Evolutionary conservation across 2,888 invertebrate species (phyloP).

Genomic region (Nomada lathburiana): DNA sequence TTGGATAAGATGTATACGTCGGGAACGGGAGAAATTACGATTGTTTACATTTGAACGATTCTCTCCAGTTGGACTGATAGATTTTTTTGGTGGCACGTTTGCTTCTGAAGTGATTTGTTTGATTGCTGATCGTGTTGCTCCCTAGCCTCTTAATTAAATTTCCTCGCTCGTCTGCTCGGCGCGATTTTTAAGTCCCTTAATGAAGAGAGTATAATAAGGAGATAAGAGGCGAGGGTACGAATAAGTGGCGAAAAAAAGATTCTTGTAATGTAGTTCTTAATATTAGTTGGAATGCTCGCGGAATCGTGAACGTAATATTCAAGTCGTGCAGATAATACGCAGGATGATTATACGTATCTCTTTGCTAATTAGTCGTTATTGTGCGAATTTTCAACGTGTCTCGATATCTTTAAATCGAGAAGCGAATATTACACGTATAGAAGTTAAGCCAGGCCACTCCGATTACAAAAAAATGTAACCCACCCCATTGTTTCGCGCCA

Average conservation of each 20-base stretch:
- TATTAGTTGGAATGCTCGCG: neutral
- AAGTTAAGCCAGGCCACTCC: neutral
- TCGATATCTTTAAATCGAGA: neutral
- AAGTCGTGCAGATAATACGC: conserved; percentile 8
- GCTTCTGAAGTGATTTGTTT: no score
- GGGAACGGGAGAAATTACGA: no score
- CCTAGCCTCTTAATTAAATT: conserved; percentile 5
- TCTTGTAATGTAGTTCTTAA: conserved; percentile 8
- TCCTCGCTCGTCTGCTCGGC: neutral
- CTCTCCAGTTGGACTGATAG: no score
- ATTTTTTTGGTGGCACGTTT: no score
- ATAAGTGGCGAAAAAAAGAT: neutral
- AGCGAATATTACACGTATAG: neutral
- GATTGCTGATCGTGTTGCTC: neutral
- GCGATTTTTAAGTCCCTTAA: conserved; percentile 1
- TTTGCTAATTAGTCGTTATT: conserved; percentile 15
- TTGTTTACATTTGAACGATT: no score
- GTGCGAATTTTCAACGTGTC: neutral
- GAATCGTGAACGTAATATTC: neutral
- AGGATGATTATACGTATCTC: neutral
- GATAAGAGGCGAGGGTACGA: conserved; percentile 16
- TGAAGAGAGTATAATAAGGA: conserved; percentile 2
- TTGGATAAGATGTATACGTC: no score
- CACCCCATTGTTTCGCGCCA: neutral
- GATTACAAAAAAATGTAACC: no score